Base-by-base conservation (phyloP, 2,888 invertebrate species). In the Ectemnius continuus region DNA sequence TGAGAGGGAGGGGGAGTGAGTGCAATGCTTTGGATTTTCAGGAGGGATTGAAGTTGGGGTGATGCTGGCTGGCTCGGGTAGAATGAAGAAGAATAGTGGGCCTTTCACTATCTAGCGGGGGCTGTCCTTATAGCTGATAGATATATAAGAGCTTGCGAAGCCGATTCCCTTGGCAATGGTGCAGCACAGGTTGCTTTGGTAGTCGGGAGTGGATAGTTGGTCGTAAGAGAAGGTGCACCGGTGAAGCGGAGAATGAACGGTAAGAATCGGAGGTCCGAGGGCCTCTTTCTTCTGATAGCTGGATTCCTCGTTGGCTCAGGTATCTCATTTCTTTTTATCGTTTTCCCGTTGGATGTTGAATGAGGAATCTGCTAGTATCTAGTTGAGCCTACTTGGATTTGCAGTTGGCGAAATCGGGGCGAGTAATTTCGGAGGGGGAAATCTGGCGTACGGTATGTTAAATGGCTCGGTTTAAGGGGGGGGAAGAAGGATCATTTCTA, bases 71-170 rank as follows among this genome's bases (percentile, higher is more conserved):
- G 11, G 57, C 61, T 60, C 48, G 58, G 52, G 56, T 36, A 46
- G 26, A 16, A 56, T 11, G 5, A n/a, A 48, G 36, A 11, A 36
- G 6, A 5, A 36, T 36, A 11, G 16, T 2, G 5, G 2, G 75
- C 78, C 79, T 81, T 81, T 81, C 80, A 81, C 80, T 23, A n/a
- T n/a, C n/a, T n/a, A 75, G n/a, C 47, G 78, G 81, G 77, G 70
- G 67, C 72, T 36, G 76, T 76, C 74, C 79, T 78, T 72, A 78
- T 73, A 81, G 36, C n/a, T n/a, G n/a, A 23, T 23, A 23, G 2
- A 23, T 67, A 81, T 78, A 80, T 11, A 70, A 14, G 52, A 73
- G 74, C 71, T 70, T 70, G 72, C 63, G 45, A 61, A 20, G 48
- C 65, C 46, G 46, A 64, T 26, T 56, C 57, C 64, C 68, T 36